Evolutionary conservation across 2,888 invertebrate species (phyloP), one percentile per base, ranked within the genome.

Genomic region (Biston betularia): DNA sequence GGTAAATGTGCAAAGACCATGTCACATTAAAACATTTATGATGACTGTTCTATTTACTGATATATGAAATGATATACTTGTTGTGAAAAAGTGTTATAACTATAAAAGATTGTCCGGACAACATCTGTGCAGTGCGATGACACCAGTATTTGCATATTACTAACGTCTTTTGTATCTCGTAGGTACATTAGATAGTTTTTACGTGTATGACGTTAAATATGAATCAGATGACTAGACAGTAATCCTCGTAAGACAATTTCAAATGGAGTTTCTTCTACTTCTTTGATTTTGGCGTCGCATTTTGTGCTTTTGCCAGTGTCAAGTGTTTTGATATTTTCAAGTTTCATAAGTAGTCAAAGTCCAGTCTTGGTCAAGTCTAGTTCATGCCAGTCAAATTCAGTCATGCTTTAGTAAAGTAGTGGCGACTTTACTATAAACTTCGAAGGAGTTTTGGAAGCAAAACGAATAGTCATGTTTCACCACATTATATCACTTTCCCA

Each of bases 91-190:
- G 61, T 60, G 9, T 10, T 52, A 2, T 9, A 45, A 45, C n/a
- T 33, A 40, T 56, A 10, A n/a, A 6, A 52, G 60, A 64, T 57
- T 58, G 65, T 60, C 38, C 42, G 65, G 53, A 15, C 74, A 71
- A 77, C 79, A 73, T 75, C 60, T 38, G 58, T 56, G 63, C 70
- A 76, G 78, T 80, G 78, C 76, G 70, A 61, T 72, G 78, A 50
- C 70, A 65, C 45, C 63, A 12, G 14, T 46, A 61, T 67, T 67
- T 50, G 45, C 67, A 63, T 63, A 45, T 57, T 57, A 57, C 63
- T 45, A 50, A 52, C 53, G 63, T 58, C 50, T 45, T 34, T 50
- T n/a, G 54, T 33, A 61, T 15, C n/a, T 57, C 45, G 50, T 63
- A 57, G 50, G 63, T 56, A 56, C 10, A 9, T 45, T 14, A 10